phyloP scores from a whole-genome alignment of 1,140 invertebrate genomes.

The Drosophila gunungcola region DNA sequence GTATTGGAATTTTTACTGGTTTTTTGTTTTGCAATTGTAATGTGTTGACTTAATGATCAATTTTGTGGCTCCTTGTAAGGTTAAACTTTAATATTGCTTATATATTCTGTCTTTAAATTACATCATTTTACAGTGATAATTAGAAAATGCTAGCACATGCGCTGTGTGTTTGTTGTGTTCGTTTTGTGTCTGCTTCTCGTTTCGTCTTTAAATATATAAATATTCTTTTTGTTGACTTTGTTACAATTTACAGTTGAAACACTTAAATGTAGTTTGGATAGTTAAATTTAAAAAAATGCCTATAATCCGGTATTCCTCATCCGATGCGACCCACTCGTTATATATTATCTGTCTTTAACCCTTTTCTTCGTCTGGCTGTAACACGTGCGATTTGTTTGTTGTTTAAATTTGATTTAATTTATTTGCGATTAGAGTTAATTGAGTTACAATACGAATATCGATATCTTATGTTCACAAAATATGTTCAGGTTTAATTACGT shows the following conservation, averaged over 20 bases:
- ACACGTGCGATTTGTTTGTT: conserved; percentile 70
- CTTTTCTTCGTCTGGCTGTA: conserved; percentile 58
- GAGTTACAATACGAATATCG: conserved; percentile 49
- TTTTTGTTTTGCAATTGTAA: conserved; percentile 39
- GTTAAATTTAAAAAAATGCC: conserved; percentile 72
- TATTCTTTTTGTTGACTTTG: conserved; percentile 46
- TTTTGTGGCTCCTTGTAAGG: conserved; percentile 49
- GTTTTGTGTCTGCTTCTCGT: conserved; percentile 13
- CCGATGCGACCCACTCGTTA: conserved; percentile 5
- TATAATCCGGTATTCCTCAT: conserved; percentile 34
- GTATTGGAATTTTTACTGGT: conserved; percentile 52
- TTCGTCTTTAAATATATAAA: conserved; percentile 41
- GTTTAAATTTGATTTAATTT: conserved; percentile 72
- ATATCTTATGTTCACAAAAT: conserved; percentile 57
- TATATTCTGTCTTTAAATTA: conserved; percentile 72
- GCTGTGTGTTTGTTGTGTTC: conserved; percentile 30
- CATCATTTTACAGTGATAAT: conserved; percentile 77
- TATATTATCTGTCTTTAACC: conserved; percentile 16
- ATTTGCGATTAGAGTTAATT: conserved; percentile 60
- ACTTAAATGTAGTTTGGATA: conserved; percentile 68
- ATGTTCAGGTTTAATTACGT: conserved; percentile 57
- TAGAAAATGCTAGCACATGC: conserved; percentile 66
- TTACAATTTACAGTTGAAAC: conserved; percentile 79
- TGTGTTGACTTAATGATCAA: conserved; percentile 42
- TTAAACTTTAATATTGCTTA: conserved; percentile 82